phyloP scores from a whole-genome alignment of 2,113 vertebrate genomes.

The Brachyistius frenatus region DNA sequence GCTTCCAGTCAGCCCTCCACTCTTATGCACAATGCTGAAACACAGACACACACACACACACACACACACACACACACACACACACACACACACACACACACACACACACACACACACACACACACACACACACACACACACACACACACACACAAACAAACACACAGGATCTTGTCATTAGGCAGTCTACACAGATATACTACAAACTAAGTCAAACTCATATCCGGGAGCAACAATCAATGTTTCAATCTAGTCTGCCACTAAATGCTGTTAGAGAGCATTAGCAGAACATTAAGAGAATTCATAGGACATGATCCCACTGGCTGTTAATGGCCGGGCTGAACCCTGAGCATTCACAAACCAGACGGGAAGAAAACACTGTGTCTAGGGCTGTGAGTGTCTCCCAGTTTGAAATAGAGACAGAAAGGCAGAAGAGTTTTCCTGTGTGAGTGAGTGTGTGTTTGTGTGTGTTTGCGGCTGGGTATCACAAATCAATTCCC shows the following conservation, averaged over 20 bases:
- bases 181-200: constrained; percentile 10
- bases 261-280: constrained; percentile 75
- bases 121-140: background rate
- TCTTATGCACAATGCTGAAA: background rate
- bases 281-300: constrained; percentile 75
- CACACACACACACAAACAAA: constrained; percentile 20
- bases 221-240: constrained; percentile 71
- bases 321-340: constrained; percentile 56
- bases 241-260: constrained; percentile 56
- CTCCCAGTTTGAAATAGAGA: constrained; percentile 17
- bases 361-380: constrained; percentile 32
- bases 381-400: background rate
- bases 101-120: no score
- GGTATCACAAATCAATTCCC: constrained; percentile 63
- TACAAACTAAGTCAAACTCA: constrained; percentile 49
- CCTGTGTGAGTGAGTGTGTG: background rate
- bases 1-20: background rate
- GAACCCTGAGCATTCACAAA: background rate
- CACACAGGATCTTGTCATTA: constrained; percentile 10
- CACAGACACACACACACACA: constrained; percentile 11
- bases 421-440: background rate
- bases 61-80: constrained; percentile 7
- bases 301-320: constrained; percentile 47
- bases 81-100: constrained; percentile 12
- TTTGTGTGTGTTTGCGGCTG: constrained; percentile 26